Conservation (phyloP, 2,113 vertebrate species). For the Todiramphus saurophagus region DNA sequence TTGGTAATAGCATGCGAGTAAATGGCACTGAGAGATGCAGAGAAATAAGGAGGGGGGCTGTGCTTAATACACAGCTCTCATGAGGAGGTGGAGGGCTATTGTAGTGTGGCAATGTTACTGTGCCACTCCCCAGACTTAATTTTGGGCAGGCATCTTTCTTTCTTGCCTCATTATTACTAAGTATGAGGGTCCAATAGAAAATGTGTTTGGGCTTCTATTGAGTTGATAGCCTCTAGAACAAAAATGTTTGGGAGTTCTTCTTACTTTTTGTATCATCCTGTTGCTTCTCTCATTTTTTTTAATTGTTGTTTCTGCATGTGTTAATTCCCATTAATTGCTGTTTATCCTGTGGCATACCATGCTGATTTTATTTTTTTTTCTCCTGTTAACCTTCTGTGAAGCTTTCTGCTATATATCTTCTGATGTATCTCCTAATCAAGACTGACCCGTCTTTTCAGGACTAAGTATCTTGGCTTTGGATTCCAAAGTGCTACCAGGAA, state of each 20-base stretch:
- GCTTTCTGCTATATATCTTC: neutral
- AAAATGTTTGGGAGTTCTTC: neutral
- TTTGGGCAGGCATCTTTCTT: neutral
- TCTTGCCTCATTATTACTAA: neutral
- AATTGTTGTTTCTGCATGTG: neutral
- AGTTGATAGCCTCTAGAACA: neutral
- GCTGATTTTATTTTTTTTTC: neutral
- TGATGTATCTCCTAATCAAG: neutral
- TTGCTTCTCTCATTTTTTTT: neutral
- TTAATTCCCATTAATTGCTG: neutral
- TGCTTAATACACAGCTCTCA: accelerated
- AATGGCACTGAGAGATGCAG: neutral
- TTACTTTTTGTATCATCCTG: neutral
- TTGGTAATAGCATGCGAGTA: neutral
- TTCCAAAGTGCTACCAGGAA: neutral
- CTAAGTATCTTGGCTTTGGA: neutral
- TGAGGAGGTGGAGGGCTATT: neutral
- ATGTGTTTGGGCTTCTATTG: neutral
- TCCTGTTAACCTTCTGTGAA: neutral
- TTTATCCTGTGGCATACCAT: neutral
- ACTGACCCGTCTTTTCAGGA: neutral
- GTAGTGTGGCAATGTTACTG: neutral
- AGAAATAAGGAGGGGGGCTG: neutral
- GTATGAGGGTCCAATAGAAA: neutral
- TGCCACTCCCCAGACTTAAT: neutral